Percentiles rank a stretch among this genome's conserved stretches.
Evolutionary conservation across 2,888 invertebrate genomes (phyloP).

Genomic region (Leptopilina syphax): DNA sequence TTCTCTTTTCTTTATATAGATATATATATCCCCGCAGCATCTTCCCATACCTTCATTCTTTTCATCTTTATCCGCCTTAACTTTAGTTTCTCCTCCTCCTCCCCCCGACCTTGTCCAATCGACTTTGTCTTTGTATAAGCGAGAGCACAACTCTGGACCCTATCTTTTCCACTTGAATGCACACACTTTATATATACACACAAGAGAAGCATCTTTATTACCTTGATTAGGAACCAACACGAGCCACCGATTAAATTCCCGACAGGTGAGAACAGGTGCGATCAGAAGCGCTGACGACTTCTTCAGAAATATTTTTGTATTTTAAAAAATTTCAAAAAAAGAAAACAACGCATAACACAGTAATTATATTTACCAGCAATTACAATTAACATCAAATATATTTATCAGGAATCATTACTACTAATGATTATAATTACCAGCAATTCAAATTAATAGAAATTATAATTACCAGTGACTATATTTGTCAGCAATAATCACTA

Average conservation of each 20-base stretch:
- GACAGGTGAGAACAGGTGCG: slow-evolving; percentile 9
- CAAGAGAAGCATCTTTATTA: slow-evolving; percentile 50
- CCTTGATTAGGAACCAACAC: slow-evolving; percentile 51
- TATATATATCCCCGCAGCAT: neutral
- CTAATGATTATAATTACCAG: no score
- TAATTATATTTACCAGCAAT: no score
- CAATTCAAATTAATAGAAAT: no score
- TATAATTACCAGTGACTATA: no score
- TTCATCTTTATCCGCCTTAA: slow-evolving; percentile 36
- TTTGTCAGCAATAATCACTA: no score
- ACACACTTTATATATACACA: slow-evolving; percentile 38
- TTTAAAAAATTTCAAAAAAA: no score
- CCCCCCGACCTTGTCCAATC: slow-evolving; percentile 45
- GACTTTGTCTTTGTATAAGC: slow-evolving; percentile 38
- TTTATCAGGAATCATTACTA: no score
- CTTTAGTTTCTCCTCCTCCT: slow-evolving; percentile 46
- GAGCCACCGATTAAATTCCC: neutral
- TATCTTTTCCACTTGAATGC: slow-evolving; percentile 46
- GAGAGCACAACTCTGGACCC: slow-evolving; percentile 33
- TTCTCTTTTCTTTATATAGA: slow-evolving; percentile 47
- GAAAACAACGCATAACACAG: no score
- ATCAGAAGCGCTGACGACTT: no score
- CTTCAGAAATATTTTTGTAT: no score
- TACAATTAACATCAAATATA: no score
- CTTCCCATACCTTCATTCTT: slow-evolving; percentile 17